Evolutionary conservation across 2,113 vertebrate genomes (phyloP).

Genomic region (Colistium nudipinnis): DNA sequence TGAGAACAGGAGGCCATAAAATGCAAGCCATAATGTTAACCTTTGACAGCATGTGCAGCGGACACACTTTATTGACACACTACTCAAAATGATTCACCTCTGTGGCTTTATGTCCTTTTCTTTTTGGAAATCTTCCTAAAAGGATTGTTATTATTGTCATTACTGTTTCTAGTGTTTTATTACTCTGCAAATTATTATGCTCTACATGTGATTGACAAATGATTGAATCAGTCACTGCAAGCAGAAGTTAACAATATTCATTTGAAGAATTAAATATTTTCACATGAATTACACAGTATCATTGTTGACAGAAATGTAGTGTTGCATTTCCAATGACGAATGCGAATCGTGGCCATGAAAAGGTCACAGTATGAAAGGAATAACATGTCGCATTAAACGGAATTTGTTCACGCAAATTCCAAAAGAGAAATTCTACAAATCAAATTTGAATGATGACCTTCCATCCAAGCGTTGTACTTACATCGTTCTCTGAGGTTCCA

Average conservation of each 20-base stretch:
- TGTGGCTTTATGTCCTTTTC: not conserved
- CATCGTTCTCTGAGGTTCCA: constrained; percentile 97
- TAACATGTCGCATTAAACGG: not conserved
- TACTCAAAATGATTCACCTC: not conserved
- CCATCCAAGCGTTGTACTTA: constrained; percentile 70
- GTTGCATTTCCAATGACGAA: not conserved
- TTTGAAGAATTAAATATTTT: not conserved
- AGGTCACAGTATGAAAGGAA: constrained; percentile 6
- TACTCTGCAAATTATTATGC: not conserved
- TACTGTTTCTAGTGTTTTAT: no score
- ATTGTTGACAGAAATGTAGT: not conserved
- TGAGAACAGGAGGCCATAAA: not conserved
- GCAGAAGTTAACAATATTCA: not conserved
- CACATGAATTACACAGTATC: not conserved
- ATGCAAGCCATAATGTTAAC: not conserved
- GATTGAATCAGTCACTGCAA: no score
- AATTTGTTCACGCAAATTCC: not conserved
- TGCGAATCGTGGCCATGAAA: not conserved
- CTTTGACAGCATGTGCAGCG: no score
- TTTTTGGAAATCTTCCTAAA: no score
- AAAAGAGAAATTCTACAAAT: not conserved
- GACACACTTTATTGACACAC: not conserved
- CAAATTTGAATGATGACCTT: not conserved
- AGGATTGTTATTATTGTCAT: no score
- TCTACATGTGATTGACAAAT: no score